Base-by-base conservation (phyloP, 2,888 invertebrate genomes). In the Microdon myrmicae region DNA sequence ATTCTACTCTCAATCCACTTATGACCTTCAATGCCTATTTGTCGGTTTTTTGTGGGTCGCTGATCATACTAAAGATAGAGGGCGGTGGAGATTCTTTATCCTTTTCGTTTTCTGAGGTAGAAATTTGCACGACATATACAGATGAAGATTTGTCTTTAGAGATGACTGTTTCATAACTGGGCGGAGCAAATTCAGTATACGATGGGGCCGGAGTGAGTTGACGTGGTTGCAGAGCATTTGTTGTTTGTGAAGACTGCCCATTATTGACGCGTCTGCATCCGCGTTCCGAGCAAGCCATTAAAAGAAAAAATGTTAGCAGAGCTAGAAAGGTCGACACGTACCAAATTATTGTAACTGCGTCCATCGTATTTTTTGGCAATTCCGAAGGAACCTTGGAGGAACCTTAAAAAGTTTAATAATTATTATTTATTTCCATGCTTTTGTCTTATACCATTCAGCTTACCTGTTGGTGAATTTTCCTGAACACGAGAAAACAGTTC, bases 221-320 rank as follows among this genome's bases (percentile, higher is more conserved):
- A 26, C 51, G 61, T 4, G 74, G 73, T 23, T 54, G 53, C 8
- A 41, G 35, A 4, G 14, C 39, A 16, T 39, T 20, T 5, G 32
- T 26, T n/a, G 56, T 47, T 7, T 48, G 43, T 10, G 22, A 7
- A 6, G 28, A 2, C 26, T 28, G 35, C 0, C 34, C 17, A n/a
- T 8, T 3, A n/a, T 41, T 39, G 2, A 9, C 28, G 4, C 38
- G 68, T 1, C 71, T 69, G 44, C 79, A 78, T 2, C 74, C 71
- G 7, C 75, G 71, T 68, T 79, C 79, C 39, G 79, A 79, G 44
- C 78, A 79, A 13, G 79, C 78, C 79, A 79, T 79, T 6, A 79
- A 71, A 54, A 78, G 70, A 49, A 79, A 79, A 68, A 79, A 79
- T 4, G 78, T 78, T 19, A 78, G 75, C 32, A 79, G 54, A 2